Evolutionary conservation across 1,140 invertebrate species (phyloP).

Genomic region (Scaptomyza pallida): DNA sequence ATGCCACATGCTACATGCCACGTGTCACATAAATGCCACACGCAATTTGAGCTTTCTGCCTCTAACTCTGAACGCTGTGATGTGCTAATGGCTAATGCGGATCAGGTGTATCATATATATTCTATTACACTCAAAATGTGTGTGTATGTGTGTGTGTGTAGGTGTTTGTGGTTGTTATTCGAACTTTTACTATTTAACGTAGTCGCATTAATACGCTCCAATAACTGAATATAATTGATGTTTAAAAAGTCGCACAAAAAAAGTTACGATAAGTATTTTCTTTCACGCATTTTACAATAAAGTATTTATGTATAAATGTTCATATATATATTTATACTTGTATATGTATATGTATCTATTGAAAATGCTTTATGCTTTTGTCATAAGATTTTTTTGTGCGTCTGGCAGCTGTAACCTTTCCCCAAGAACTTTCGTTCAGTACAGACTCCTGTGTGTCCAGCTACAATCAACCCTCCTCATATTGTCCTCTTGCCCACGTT

Average conservation of each 20-base stretch:
- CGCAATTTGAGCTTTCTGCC: slow-evolving; percentile 15
- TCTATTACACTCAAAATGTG: slow-evolving; percentile 2
- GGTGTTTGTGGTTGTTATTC: slow-evolving; percentile 2
- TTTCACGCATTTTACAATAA: slow-evolving; percentile 22
- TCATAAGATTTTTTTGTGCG: slow-evolving; percentile 59
- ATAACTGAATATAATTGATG: slow-evolving; percentile 75
- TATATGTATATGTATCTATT: slow-evolving; percentile 36
- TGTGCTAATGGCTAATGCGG: slow-evolving; percentile 43
- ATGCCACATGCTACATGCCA: slow-evolving; percentile 21
- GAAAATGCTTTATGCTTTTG: slow-evolving; percentile 60
- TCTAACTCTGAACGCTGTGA: slow-evolving; percentile 16
- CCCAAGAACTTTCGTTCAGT: neutral
- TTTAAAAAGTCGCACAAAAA: slow-evolving; percentile 65
- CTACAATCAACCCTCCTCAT: slow-evolving; percentile 29
- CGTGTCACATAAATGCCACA: slow-evolving; percentile 33
- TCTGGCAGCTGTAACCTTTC: slow-evolving; percentile 69
- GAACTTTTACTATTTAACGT: slow-evolving; percentile 38
- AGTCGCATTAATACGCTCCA: slow-evolving; percentile 68
- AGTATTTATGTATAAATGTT: slow-evolving; percentile 2
- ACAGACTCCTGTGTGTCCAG: slow-evolving; percentile 27
- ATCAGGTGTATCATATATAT: slow-evolving; percentile 30
- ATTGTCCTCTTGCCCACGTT: slow-evolving; percentile 18
- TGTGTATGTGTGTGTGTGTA: too few relatives aligned
- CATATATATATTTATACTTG: slow-evolving; percentile 5
- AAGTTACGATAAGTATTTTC: slow-evolving; percentile 73